Evolutionary conservation across 2,888 invertebrate species (phyloP).

Genomic region (Drosophila fulvimacula): DNA sequence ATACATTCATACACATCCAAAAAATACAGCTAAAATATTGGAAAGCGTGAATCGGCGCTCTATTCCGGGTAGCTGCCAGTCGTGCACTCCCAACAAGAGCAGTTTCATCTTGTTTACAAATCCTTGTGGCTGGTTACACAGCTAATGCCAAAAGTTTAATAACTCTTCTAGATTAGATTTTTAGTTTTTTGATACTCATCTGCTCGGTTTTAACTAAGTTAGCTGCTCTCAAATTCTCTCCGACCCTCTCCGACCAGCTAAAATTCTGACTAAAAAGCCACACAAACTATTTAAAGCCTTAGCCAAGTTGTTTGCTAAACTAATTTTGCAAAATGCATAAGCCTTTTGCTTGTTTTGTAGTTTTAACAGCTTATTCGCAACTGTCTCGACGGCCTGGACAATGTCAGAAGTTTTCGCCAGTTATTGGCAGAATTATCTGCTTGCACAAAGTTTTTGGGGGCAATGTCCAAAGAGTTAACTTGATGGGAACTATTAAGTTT

Average conservation of each 20-base stretch:
- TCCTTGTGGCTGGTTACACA: background rate
- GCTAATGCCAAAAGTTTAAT: background rate
- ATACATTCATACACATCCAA: no score
- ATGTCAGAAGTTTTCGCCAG: background rate
- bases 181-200: background rate
- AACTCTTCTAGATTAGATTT: background rate
- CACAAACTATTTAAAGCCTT: conserved; percentile 14
- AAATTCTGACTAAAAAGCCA: background rate
- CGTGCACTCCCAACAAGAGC: background rate
- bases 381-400: background rate
- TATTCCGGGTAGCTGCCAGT: background rate
- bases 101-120: background rate
- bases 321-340: conserved; percentile 12
- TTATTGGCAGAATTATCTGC: background rate
- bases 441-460: background rate
- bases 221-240: background rate
- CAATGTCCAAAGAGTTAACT: background rate
- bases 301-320: conserved; percentile 7
- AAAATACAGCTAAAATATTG: no score
- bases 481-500: background rate
- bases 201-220: background rate
- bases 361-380: background rate
- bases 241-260: background rate
- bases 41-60: no score
- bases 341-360: conserved; percentile 1